Conservation (phyloP, 1,140 invertebrate genomes). For the Wasmannia auropunctata region DNA sequence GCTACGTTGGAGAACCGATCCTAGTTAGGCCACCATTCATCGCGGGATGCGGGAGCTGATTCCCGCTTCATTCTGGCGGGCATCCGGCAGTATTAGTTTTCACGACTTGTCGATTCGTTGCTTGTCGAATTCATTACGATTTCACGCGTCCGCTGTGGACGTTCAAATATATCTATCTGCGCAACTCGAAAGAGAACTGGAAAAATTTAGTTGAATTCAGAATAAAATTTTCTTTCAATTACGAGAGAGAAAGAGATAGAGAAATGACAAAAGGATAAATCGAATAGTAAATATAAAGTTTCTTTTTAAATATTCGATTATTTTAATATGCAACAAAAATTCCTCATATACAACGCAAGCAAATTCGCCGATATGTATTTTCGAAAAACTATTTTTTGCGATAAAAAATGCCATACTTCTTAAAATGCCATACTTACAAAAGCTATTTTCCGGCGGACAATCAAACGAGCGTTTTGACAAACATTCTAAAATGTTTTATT, state of each 20-base stretch:
- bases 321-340: background rate
- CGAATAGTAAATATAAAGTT: background rate
- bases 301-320: constrained; percentile 8
- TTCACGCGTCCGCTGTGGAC: background rate
- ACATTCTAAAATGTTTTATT: constrained; percentile 45
- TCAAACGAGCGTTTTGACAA: constrained; percentile 11
- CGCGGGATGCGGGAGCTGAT: constrained; percentile 34
- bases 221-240: background rate
- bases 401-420: background rate
- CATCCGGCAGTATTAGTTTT: constrained; percentile 35
- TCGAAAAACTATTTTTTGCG: background rate
- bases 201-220: constrained; percentile 9
- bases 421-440: constrained; percentile 39
- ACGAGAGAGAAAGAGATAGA: background rate
- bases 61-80: constrained; percentile 46
- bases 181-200: background rate
- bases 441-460: background rate
- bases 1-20: constrained; percentile 10
- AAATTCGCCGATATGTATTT: background rate
- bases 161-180: background rate
- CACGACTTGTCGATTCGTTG: constrained; percentile 40
- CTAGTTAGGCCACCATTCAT: constrained; percentile 69
- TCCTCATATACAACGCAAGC: background rate
- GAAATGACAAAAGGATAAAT: background rate
- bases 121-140: constrained; percentile 28